A percentile compares a stretch with the other conserved stretches of the same genome.
Conservation (phyloP, 2,113 vertebrate species). For the Saguinus midas region DNA sequence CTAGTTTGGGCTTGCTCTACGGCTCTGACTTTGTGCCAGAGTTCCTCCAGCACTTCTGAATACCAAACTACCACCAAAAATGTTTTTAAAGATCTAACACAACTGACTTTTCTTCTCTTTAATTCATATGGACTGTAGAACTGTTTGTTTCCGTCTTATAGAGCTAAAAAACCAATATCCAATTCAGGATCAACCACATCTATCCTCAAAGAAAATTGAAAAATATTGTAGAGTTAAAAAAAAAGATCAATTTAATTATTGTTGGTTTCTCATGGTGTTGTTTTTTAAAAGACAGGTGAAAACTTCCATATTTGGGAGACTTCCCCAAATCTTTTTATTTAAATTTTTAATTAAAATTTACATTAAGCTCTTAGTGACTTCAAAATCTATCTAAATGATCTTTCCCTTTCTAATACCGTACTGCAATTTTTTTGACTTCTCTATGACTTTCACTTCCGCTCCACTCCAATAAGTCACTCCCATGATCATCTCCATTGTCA, state of each 20-base stretch:
- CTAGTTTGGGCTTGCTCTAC: constrained; percentile 77
- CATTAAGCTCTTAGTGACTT: constrained; percentile 29
- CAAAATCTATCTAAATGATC: constrained; percentile 2
- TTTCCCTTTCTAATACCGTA: neutral
- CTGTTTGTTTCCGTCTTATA: constrained; percentile 34
- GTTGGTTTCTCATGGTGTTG: neutral
- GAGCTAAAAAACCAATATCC: constrained; percentile 34
- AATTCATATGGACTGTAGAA: constrained; percentile 16
- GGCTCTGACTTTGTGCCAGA: constrained; percentile 72
- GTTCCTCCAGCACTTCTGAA: constrained; percentile 76
- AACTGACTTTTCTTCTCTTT: constrained; percentile 54
- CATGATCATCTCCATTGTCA: neutral
- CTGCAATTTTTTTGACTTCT: neutral
- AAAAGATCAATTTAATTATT: neutral
- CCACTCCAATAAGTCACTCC: neutral
- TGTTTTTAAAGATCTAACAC: constrained; percentile 38
- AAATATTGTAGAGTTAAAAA: neutral
- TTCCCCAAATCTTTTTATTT: neutral
- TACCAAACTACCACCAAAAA: constrained; percentile 60
- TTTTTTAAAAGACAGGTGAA: neutral
- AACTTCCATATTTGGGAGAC: constrained; percentile 5
- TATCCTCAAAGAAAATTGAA: neutral
- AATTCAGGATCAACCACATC: neutral
- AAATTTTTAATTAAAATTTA: constrained; percentile 18
- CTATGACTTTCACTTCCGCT: neutral